These are phyloP conservation scores for Drosophila parvula DNA, from an alignment of 1,140 invertebrate species.

Conservation along the genomic window DNA sequence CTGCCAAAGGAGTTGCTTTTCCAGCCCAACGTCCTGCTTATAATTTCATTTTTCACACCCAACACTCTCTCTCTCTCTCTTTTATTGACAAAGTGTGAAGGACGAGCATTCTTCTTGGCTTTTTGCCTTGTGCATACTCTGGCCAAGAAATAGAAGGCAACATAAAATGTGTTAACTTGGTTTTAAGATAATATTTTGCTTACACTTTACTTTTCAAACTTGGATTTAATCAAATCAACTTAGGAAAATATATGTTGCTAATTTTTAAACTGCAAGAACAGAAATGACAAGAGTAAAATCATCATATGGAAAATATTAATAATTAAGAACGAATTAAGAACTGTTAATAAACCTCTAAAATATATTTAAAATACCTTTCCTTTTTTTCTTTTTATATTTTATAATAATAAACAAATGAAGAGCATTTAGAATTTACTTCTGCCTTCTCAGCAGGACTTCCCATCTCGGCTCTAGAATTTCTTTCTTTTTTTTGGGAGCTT, in stretches of 20 bases:
- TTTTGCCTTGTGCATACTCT: conserved; percentile 45
- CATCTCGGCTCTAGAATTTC: conserved; percentile 10
- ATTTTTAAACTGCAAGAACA: too few relatives aligned
- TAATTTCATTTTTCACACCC: conserved; percentile 82
- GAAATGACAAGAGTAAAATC: too few relatives aligned
- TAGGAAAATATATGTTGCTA: too few relatives aligned
- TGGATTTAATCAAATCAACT: too few relatives aligned
- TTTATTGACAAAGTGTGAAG: conserved; percentile 63
- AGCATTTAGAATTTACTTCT: background rate
- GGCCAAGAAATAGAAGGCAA: conserved; percentile 1
- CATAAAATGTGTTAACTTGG: background rate
- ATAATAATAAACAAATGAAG: background rate
- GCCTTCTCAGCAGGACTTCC: background rate
- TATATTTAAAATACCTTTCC: background rate
- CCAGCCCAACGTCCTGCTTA: conserved; percentile 64
- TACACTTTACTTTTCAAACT: too few relatives aligned
- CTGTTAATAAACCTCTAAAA: too few relatives aligned
- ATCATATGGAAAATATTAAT: too few relatives aligned
- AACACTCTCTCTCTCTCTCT: conserved; percentile 49
- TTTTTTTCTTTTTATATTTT: too few relatives aligned
- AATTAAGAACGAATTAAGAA: too few relatives aligned
- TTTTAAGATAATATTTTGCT: background rate
- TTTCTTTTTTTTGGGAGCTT: conserved; percentile 48
- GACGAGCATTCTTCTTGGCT: conserved; percentile 52
- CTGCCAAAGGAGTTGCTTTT: conserved; percentile 41